A percentile compares a stretch with the other conserved stretches of the same genome.
phyloP scores from a whole-genome alignment of 2,113 vertebrate species.

The Petrocephalus microphthalmus region DNA sequence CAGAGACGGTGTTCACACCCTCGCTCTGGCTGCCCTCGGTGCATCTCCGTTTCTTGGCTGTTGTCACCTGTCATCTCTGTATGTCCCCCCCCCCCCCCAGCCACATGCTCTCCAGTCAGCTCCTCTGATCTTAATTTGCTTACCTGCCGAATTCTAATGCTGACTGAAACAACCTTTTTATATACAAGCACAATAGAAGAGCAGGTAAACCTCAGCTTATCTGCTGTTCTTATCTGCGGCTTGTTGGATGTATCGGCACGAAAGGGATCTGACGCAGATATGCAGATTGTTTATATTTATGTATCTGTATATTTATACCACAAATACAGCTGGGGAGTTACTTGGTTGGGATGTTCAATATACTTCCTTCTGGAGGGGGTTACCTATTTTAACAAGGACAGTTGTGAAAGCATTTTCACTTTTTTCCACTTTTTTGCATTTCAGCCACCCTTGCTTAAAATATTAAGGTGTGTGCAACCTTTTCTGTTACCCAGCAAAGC shows the following conservation, averaged over 20 bases:
- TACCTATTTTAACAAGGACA: conserved; percentile 57
- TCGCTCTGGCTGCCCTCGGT: conserved; percentile 26
- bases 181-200: conserved; percentile 60
- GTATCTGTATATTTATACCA: conserved; percentile 61
- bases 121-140: conserved; percentile 30
- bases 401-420: conserved; percentile 43
- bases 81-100: conserved; percentile 38
- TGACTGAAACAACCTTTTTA: conserved; percentile 44
- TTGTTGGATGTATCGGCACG: conserved; percentile 39
- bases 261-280: conserved; percentile 13
- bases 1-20: conserved; percentile 45
- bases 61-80: conserved; percentile 51
- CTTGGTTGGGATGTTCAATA: conserved; percentile 47
- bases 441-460: conserved; percentile 35
- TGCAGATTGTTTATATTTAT: conserved; percentile 56
- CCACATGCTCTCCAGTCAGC: conserved; percentile 26
- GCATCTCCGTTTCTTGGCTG: conserved; percentile 39
- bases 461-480: conserved; percentile 39
- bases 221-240: conserved; percentile 25
- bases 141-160: conserved; percentile 36
- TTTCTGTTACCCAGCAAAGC: conserved; percentile 43
- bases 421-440: conserved; percentile 31
- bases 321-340: conserved; percentile 51
- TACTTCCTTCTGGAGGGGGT: conserved; percentile 35
- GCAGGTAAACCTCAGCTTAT: conserved; percentile 19